Evolutionary conservation across 1,140 invertebrate species (phyloP).

Genomic region (Maconellicoccus hirsutus): DNA sequence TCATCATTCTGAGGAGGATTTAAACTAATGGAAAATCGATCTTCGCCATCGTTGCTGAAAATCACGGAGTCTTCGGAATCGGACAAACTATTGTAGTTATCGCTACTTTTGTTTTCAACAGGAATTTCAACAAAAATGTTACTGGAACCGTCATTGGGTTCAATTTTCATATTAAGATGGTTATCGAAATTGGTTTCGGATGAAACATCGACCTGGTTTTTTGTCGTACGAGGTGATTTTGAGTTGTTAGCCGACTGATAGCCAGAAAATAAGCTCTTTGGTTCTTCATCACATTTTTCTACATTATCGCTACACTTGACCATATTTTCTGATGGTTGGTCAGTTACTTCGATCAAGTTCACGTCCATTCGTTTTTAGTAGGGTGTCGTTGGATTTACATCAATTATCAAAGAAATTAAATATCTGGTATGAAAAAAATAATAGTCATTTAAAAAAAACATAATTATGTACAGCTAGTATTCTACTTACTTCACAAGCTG

Average conservation of each 20-base stretch:
- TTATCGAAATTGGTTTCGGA: background rate
- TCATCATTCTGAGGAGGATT: background rate
- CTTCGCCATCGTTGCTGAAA: background rate
- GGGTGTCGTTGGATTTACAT: too few relatives aligned
- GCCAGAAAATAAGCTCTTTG: background rate
- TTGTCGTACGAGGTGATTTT: background rate
- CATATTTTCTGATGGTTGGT: background rate
- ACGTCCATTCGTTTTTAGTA: background rate
- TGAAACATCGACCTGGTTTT: background rate
- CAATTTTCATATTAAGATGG: background rate
- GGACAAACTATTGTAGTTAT: background rate
- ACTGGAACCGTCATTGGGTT: background rate
- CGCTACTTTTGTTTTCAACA: background rate
- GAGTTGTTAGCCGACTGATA: too few relatives aligned
- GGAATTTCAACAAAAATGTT: slow-evolving; percentile 11
- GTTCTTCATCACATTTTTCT: background rate
- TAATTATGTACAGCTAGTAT: too few relatives aligned
- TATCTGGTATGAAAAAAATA: too few relatives aligned
- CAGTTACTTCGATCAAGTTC: background rate
- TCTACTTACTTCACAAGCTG: background rate
- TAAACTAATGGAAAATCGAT: background rate
- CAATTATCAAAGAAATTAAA: too few relatives aligned
- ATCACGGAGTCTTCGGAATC: slow-evolving; percentile 1
- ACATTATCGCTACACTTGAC: background rate
- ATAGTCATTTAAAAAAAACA: too few relatives aligned